phyloP scores from a whole-genome alignment of 2,113 vertebrate species.

The Daubentonia madagascariensis region DNA sequence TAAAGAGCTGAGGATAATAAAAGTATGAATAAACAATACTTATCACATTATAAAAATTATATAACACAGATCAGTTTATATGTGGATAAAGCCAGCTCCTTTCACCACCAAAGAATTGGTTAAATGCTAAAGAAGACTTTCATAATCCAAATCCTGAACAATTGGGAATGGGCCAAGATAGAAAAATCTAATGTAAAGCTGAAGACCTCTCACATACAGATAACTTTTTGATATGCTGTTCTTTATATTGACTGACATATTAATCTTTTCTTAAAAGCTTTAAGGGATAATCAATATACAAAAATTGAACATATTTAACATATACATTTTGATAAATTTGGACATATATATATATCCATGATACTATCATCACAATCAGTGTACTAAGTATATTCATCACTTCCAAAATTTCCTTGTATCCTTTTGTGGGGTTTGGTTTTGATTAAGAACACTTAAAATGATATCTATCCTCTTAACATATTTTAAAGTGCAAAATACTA shows the following conservation, averaged over 20 bases:
- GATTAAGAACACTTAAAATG: not conserved
- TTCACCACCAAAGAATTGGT: constrained; percentile 83
- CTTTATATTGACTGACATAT: not conserved
- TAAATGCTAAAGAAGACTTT: constrained; percentile 82
- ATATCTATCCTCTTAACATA: not conserved
- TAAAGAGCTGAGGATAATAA: not conserved
- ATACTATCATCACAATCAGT: not conserved
- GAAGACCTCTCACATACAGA: not conserved
- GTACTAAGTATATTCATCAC: not conserved
- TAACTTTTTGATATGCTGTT: not conserved
- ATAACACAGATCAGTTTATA: constrained; percentile 91
- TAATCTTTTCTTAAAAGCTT: not conserved
- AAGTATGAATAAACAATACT: not conserved
- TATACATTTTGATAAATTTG: not conserved
- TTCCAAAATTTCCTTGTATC: not conserved
- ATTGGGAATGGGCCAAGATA: not conserved
- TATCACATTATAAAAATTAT: constrained; percentile 88
- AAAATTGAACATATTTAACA: not conserved
- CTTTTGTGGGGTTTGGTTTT: not conserved
- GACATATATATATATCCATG: not conserved
- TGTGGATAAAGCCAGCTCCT: constrained; percentile 84
- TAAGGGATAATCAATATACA: not conserved
- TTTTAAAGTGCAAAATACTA: not conserved
- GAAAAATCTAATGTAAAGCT: not conserved
- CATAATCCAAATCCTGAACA: not conserved